These are phyloP conservation scores for Poeciliopsis infans DNA, from an alignment of 2,797 vertebrate species.

Conservation along the genomic window DNA sequence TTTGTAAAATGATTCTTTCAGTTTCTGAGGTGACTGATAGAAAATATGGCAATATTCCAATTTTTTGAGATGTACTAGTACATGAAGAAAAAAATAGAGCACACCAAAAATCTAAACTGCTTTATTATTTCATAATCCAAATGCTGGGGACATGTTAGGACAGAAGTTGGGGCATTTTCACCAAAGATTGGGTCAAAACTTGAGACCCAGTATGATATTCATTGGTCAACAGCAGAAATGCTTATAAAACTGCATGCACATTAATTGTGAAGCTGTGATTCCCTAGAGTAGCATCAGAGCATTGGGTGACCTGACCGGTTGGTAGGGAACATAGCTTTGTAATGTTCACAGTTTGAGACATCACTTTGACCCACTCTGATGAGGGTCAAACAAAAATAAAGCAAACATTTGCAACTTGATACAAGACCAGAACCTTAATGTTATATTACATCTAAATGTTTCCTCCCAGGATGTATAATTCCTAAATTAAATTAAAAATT, in stretches of 20 bases:
- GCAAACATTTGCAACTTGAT: not conserved
- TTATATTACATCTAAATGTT: not conserved
- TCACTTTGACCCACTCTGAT: not conserved
- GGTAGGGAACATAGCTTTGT: not conserved
- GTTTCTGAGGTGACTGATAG: too few species aligned
- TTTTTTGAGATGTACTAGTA: not conserved
- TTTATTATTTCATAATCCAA: not conserved
- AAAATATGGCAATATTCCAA: too few species aligned
- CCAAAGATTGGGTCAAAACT: not conserved
- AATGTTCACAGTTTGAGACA: not conserved
- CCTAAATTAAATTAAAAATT: not conserved
- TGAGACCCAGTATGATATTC: not conserved
- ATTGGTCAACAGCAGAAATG: not conserved
- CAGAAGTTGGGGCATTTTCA: not conserved
- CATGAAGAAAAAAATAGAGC: not conserved
- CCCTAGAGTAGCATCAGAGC: not conserved
- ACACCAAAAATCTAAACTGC: not conserved
- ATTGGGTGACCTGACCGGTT: not conserved
- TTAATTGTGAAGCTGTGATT: not conserved
- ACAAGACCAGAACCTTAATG: slow-evolving; percentile 12
- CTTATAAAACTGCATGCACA: not conserved
- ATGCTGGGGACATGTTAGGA: not conserved
- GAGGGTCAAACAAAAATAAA: not conserved
- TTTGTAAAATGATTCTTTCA: too few species aligned
- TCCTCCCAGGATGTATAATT: not conserved